These are phyloP conservation scores for Rhagologus leucostigma DNA, from an alignment of 2,113 vertebrate species.

Conservation along the genomic window DNA sequence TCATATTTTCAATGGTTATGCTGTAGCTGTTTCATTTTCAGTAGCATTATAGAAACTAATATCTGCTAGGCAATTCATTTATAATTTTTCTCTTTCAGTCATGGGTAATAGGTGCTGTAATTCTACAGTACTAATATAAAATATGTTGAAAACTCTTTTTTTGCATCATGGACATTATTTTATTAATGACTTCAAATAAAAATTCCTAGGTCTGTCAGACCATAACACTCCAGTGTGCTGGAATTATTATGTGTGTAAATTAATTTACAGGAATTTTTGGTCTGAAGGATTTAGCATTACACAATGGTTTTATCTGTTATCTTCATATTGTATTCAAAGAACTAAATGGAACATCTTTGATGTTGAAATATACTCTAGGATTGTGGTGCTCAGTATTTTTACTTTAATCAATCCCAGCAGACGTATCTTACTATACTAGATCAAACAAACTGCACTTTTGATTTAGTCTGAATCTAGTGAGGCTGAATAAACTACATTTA, in stretches of 20 bases:
- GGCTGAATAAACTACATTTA: not conserved
- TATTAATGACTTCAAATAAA: not conserved
- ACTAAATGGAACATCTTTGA: constrained; percentile 47
- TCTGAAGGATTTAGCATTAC: constrained; percentile 11
- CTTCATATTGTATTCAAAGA: constrained; percentile 15
- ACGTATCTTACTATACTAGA: not conserved
- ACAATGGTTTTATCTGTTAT: constrained; percentile 19
- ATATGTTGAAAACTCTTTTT: not conserved
- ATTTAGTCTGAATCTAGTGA: constrained; percentile 24
- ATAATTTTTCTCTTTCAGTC: not conserved
- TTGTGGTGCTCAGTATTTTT: not conserved
- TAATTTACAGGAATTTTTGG: not conserved
- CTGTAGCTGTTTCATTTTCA: not conserved
- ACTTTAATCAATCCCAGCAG: constrained; percentile 52
- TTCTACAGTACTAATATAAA: not conserved
- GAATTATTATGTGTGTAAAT: not conserved
- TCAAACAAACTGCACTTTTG: constrained; percentile 44
- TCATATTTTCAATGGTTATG: not conserved
- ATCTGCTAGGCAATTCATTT: not conserved
- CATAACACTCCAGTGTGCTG: not conserved
- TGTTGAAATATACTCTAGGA: constrained; percentile 31
- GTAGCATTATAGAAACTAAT: not conserved
- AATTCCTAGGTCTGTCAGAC: not conserved
- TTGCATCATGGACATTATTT: not conserved
- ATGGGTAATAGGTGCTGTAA: not conserved